Percentiles rank a stretch among this genome's conserved stretches.
These are phyloP conservation scores for Gopherus evgoodei DNA, from an alignment of 2,113 vertebrate species.

Conservation along the genomic window DNA sequence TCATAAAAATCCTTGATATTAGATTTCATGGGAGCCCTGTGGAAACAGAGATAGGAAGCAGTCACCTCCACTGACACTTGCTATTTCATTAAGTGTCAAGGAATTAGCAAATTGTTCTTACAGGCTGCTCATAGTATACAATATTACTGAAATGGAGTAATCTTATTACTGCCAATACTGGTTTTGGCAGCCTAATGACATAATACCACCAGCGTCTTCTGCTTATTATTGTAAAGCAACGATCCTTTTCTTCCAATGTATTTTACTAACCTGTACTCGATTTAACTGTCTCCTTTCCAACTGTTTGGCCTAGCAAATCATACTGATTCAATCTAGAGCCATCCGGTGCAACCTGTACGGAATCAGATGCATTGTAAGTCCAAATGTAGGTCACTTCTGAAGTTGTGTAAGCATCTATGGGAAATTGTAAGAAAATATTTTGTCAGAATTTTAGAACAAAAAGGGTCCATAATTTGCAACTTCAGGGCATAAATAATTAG, in stretches of 20 bases:
- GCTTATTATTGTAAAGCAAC: background rate
- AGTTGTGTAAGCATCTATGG: constrained; percentile 94
- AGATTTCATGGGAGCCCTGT: background rate
- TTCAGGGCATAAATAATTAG: background rate
- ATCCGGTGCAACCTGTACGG: constrained; percentile 95
- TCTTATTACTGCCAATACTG: background rate
- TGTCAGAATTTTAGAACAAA: background rate
- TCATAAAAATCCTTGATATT: background rate
- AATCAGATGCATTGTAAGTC: constrained; percentile 93
- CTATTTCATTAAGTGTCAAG: background rate
- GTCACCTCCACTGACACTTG: background rate
- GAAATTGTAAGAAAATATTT: constrained; percentile 25
- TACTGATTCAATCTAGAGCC: constrained; percentile 97
- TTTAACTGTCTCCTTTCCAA: constrained; percentile 95
- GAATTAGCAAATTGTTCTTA: background rate
- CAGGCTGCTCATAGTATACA: background rate
- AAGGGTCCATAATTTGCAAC: background rate
- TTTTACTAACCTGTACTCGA: constrained; percentile 93
- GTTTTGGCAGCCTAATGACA: background rate
- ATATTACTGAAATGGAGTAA: background rate
- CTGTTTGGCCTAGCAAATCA: constrained; percentile 94
- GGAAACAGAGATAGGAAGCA: background rate
- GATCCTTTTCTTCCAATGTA: background rate
- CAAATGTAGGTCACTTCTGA: constrained; percentile 97
- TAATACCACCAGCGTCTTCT: background rate